phyloP scores from a whole-genome alignment of 1,140 invertebrate species.

The Heterodera schachtii region DNA sequence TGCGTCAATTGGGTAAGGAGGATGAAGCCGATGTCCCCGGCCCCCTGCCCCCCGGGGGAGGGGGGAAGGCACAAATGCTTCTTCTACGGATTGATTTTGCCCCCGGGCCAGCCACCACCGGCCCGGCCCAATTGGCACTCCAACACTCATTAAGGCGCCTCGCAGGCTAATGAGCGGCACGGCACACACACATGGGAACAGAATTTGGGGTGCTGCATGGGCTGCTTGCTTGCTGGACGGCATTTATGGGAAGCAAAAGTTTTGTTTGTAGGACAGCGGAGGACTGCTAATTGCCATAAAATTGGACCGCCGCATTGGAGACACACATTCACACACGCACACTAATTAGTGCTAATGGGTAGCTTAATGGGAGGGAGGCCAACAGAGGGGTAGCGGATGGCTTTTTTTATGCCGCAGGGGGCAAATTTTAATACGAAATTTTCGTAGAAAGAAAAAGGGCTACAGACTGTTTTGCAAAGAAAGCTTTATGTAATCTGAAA shows the following conservation, averaged over 20 bases:
- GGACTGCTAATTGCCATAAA: neutral
- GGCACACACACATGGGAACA: neutral
- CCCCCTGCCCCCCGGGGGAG: too few relatives aligned
- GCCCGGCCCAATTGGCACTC: neutral
- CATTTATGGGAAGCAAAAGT: neutral
- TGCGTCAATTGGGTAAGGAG: too few relatives aligned
- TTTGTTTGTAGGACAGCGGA: neutral
- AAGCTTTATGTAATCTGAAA: too few relatives aligned
- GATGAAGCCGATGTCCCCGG: too few relatives aligned
- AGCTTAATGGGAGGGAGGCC: neutral
- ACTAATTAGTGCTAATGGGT: slow-evolving; percentile 3
- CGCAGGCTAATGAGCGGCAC: neutral
- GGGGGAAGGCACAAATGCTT: neutral
- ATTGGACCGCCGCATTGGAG: neutral
- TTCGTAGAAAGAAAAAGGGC: too few relatives aligned
- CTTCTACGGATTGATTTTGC: neutral
- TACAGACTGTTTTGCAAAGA: too few relatives aligned
- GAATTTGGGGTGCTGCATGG: neutral
- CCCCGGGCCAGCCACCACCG: too few relatives aligned
- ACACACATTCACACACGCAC: too few relatives aligned
- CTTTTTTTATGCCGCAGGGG: too few relatives aligned
- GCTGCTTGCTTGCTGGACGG: too few relatives aligned
- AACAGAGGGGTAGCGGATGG: neutral
- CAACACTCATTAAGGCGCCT: neutral
- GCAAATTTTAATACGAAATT: too few relatives aligned